Percentiles rank a stretch among this genome's conserved stretches.
These are phyloP conservation scores for Lymantria monacha DNA, from an alignment of 2,888 invertebrate genomes.

Conservation along the genomic window DNA sequence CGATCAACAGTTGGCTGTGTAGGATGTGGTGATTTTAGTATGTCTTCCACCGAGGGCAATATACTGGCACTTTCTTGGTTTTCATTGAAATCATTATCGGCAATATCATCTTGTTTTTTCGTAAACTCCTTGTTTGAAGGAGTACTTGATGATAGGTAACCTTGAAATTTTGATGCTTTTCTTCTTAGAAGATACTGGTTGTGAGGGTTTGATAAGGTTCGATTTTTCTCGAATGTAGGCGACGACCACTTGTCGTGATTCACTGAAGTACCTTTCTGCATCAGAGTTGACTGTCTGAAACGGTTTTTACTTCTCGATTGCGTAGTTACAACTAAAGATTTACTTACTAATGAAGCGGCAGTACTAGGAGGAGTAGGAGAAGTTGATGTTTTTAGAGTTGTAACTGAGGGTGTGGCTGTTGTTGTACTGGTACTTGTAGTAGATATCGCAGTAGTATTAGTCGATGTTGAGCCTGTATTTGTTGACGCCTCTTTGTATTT, in stretches of 20 bases:
- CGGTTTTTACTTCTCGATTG: constrained; percentile 59
- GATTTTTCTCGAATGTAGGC: constrained; percentile 40
- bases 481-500: constrained; percentile 31
- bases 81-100: constrained; percentile 33
- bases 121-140: constrained; percentile 41
- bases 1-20: constrained; percentile 34
- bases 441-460: constrained; percentile 29
- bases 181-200: constrained; percentile 48
- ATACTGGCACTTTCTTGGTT: constrained; percentile 24
- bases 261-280: constrained; percentile 71
- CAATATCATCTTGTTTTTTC: constrained; percentile 43
- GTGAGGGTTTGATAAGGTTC: constrained; percentile 28
- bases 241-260: constrained; percentile 71
- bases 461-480: constrained; percentile 16
- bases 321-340: constrained; percentile 30
- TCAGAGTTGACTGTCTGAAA: constrained; percentile 67
- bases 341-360: constrained; percentile 22
- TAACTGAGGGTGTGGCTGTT: constrained; percentile 9
- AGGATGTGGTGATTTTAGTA: constrained; percentile 21
- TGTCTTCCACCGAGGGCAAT: constrained; percentile 22
- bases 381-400: constrained; percentile 1
- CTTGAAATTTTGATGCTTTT: constrained; percentile 72
- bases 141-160: constrained; percentile 56
- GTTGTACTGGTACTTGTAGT: constrained; percentile 26
- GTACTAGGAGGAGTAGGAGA: constrained; percentile 14